Conservation (phyloP, 2,113 vertebrate species). For the Gulo gulo region DNA sequence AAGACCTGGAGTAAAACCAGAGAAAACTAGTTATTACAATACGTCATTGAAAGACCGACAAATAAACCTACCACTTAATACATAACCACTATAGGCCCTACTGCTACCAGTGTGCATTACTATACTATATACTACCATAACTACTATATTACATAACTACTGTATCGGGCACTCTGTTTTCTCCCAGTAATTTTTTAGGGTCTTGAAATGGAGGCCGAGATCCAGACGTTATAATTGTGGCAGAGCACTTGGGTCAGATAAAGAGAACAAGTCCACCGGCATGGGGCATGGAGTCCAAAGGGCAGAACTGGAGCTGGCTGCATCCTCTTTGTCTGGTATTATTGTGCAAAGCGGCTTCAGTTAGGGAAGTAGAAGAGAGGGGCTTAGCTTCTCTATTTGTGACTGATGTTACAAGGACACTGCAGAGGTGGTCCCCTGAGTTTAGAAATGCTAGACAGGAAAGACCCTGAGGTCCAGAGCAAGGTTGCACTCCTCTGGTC, state of each 20-base stretch:
- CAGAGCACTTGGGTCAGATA: neutral
- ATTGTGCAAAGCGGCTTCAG: neutral
- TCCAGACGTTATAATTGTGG: neutral
- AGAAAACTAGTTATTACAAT: neutral
- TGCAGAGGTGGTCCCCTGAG: neutral
- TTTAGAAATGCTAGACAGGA: neutral
- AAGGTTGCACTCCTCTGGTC: neutral
- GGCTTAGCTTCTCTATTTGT: neutral
- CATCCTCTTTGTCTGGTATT: neutral
- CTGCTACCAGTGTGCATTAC: neutral
- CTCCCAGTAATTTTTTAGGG: neutral
- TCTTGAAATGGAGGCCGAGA: neutral
- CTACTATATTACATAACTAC: neutral
- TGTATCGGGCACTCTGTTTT: neutral
- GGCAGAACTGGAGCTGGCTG: neutral
- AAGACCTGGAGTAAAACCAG: neutral
- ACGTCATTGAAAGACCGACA: neutral
- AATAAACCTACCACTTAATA: neutral
- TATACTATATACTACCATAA: neutral
- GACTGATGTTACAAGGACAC: neutral
- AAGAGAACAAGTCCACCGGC: neutral
- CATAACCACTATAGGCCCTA: neutral
- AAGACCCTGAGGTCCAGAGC: neutral
- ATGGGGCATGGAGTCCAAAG: accelerated
- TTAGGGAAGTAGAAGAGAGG: neutral